phyloP scores from a whole-genome alignment of 2,797 vertebrate species.

The Lagorchestes hirsutus region DNA sequence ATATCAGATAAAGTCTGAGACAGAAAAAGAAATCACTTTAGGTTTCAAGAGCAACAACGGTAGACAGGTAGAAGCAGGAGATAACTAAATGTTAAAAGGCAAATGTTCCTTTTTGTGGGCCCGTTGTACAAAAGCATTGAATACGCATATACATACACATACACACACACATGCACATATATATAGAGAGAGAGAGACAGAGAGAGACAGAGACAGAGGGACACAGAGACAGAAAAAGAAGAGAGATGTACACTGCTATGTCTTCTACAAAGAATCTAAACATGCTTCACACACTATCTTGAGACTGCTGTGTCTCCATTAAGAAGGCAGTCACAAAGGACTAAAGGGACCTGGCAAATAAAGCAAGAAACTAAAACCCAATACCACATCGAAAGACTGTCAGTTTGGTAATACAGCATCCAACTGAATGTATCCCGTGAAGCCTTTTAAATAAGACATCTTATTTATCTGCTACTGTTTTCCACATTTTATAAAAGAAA shows the following conservation, averaged over 20 bases:
- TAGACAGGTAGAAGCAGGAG: neutral
- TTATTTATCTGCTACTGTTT: neutral
- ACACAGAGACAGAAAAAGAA: too few species aligned
- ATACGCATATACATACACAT: neutral
- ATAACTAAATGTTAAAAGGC: neutral
- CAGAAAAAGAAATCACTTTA: constrained; percentile 27
- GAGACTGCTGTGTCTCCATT: neutral
- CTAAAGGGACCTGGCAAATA: neutral
- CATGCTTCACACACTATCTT: neutral
- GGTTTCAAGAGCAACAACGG: neutral
- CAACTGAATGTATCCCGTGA: neutral
- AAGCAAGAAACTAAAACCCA: neutral
- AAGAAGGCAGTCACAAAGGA: neutral
- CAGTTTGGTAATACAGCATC: neutral
- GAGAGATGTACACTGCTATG: too few species aligned
- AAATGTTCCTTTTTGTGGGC: neutral
- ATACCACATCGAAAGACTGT: neutral
- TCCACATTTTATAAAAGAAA: neutral
- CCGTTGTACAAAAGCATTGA: neutral
- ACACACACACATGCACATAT: fast-evolving
- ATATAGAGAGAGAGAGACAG: too few species aligned
- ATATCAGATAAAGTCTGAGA: neutral
- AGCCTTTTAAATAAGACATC: neutral
- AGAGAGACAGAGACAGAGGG: too few species aligned
- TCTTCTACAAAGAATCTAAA: neutral